These are phyloP conservation scores for Molothrus ater DNA, from an alignment of 2,797 vertebrate species.

Conservation along the genomic window DNA sequence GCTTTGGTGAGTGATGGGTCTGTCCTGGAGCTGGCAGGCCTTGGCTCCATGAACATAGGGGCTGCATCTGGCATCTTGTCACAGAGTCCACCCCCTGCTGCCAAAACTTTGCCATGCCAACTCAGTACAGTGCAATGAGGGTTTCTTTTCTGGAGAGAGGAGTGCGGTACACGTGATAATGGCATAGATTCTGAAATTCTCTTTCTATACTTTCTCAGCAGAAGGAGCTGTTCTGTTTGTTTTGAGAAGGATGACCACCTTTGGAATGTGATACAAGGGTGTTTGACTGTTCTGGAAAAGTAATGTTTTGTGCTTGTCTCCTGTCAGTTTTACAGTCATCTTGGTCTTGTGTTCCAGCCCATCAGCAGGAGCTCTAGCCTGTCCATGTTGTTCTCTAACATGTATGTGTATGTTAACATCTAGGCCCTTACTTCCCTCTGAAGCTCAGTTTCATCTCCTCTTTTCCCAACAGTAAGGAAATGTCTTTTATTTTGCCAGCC, in stretches of 20 bases:
- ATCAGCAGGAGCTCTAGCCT: background rate
- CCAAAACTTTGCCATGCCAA: background rate
- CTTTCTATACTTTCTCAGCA: background rate
- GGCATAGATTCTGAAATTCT: background rate
- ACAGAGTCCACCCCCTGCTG: no score
- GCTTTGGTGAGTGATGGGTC: background rate
- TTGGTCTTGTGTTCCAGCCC: background rate
- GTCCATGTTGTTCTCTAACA: background rate
- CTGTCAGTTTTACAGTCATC: background rate
- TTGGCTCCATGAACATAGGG: background rate
- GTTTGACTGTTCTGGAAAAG: background rate
- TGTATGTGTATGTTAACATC: background rate
- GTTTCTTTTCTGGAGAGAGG: background rate
- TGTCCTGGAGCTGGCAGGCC: background rate
- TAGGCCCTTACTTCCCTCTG: background rate
- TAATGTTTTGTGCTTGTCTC: background rate
- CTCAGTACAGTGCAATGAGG: background rate
- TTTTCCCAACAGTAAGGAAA: background rate
- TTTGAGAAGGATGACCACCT: background rate
- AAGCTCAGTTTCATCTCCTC: background rate
- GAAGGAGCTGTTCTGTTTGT: background rate
- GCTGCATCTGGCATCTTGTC: background rate
- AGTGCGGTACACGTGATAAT: rapidly evolving
- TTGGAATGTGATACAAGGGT: background rate
- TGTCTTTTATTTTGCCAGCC: background rate